Base-by-base conservation (phyloP, 1,140 invertebrate genomes). In the Sinonovacula constricta region DNA sequence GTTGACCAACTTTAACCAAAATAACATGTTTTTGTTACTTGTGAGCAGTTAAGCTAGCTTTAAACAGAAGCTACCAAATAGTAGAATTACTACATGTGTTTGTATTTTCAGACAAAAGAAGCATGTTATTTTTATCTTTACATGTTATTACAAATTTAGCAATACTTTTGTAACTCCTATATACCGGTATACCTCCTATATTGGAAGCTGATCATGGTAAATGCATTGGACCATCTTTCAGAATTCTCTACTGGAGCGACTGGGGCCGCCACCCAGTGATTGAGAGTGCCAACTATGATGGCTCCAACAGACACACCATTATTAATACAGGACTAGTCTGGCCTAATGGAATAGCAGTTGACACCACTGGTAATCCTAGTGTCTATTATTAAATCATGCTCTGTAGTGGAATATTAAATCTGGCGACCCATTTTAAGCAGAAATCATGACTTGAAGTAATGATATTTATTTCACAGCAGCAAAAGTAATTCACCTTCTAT, bases 231-330 rank as follows among this genome's bases (percentile, higher is more conserved):
- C 7, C 7, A 7, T 62, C 39, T 63, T 81, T 22, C 54, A 85
- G 87, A 39, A 56, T 83, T 49, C 91, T 99, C 12, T 99, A 98
- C 92, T 99, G 98, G 97, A 98, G 97, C 0, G 98, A 99, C 89
- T 99, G 98, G 97, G 98, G 98, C 45, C 97, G 98, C 86, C 96
- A 98, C 91, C 97, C 98, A 0, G 91, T 97, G 1, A 97, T 99
- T 66, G 98, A 99, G 91, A 92, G 96, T 76, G 95, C 98, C 7
- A 97, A 97, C 33, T 97, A 99, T 95, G 98, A 99, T 86, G 98
- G 98, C 2, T 67, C 70, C 7, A 79, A 82, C 39, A 36, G 89
- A 49, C 59, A 56, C 36, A 45, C 54, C 3, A 75, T 89, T 5
- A 59, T 86, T 12, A 68, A 56, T 14, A 56, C 70, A 2, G 56